Conservation (phyloP, 2,113 vertebrate species). For the Myanophis thanlyinensis region DNA sequence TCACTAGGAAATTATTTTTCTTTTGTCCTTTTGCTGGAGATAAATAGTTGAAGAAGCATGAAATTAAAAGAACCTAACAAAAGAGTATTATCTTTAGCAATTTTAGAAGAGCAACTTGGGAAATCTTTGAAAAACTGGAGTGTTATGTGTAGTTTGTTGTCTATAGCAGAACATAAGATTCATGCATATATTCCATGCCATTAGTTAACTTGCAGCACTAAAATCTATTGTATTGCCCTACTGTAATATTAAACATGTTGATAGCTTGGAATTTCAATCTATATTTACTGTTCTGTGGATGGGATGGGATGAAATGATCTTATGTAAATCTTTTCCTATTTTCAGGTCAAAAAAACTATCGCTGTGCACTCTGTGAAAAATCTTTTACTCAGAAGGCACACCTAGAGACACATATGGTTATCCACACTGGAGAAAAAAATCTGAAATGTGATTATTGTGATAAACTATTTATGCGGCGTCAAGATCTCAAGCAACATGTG, state of each 20-base stretch:
- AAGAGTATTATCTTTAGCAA: not conserved
- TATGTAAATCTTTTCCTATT: conserved; percentile 17
- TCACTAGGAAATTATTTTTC: not conserved
- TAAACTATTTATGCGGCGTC: conserved; percentile 90
- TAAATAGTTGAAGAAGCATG: not conserved
- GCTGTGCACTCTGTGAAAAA: conserved; percentile 90
- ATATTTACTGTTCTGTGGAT: not conserved
- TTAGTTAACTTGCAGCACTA: not conserved
- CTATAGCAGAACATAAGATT: not conserved
- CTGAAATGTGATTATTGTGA: conserved; percentile 97
- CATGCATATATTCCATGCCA: not conserved
- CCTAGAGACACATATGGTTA: conserved; percentile 94
- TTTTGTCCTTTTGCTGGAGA: not conserved
- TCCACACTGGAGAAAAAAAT: conserved; percentile 93
- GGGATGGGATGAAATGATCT: not conserved
- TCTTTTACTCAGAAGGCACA: conserved; percentile 97
- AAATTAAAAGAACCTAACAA: not conserved
- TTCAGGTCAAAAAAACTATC: conserved; percentile 95
- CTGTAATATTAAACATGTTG: not conserved
- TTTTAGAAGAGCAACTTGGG: not conserved
- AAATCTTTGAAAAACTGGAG: not conserved
- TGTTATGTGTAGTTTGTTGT: not conserved
- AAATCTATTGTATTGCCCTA: not conserved
- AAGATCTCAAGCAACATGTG: conserved; percentile 95
- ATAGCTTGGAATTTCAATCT: not conserved